A percentile compares a stretch with the other conserved stretches of the same genome.
These are phyloP conservation scores for Palaemon carinicauda DNA, from an alignment of 1,140 invertebrate genomes.

Conservation along the genomic window DNA sequence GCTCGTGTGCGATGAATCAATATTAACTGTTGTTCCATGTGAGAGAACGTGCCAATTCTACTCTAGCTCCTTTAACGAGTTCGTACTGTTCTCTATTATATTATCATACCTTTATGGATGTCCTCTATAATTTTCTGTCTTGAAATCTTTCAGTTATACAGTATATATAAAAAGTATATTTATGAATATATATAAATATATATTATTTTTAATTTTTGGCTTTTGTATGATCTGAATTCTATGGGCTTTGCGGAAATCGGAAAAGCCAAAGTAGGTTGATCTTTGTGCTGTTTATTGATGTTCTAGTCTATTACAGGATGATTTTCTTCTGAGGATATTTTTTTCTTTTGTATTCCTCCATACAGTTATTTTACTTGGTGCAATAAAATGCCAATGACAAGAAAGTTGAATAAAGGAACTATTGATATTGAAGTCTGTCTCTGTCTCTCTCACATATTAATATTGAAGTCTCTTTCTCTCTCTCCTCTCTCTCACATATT, in stretches of 20 bases:
- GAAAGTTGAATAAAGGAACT: no score
- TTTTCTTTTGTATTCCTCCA: conserved; percentile 28
- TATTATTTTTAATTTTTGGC: conserved; percentile 18
- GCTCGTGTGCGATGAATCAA: conserved; percentile 21
- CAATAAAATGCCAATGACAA: conserved; percentile 9
- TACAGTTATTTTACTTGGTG: not conserved
- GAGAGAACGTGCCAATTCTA: conserved; percentile 47
- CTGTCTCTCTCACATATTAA: no score
- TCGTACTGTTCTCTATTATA: conserved; percentile 38
- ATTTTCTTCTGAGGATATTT: conserved; percentile 28
- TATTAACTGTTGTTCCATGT: conserved; percentile 36
- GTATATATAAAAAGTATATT: not conserved
- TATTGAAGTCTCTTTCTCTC: no score
- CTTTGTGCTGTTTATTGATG: conserved; percentile 48
- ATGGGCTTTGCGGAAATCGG: conserved; percentile 12
- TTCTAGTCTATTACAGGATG: conserved; percentile 50
- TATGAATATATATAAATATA: not conserved
- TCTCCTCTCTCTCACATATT: no score
- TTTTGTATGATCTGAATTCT: conserved; percentile 32
- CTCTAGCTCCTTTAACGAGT: conserved; percentile 33
- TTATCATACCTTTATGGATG: conserved; percentile 14
- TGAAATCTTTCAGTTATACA: not conserved
- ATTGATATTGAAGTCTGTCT: no score
- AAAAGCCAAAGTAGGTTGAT: conserved; percentile 24
- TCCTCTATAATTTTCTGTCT: conserved; percentile 14